A percentile compares a stretch with the other conserved stretches of the same genome.
phyloP scores from a whole-genome alignment of 2,888 invertebrate genomes.

The Yponomeuta sedellus region DNA sequence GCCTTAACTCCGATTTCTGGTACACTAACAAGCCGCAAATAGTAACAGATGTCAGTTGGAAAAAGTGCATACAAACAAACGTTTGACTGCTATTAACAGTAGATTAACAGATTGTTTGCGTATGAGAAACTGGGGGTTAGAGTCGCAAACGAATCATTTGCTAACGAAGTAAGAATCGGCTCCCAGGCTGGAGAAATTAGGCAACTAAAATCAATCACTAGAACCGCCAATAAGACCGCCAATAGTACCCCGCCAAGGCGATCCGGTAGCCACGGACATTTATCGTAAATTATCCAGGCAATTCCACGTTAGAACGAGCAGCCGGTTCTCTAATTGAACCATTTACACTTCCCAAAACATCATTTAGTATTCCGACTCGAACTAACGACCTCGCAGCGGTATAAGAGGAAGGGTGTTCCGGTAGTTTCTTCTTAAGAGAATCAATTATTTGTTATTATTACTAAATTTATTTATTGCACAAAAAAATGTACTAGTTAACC shows the following conservation, averaged over 20 bases:
- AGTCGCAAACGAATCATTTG: too few relatives aligned
- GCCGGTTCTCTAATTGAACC: slow-evolving; percentile 10
- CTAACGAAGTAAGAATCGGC: background rate
- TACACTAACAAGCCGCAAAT: too few relatives aligned
- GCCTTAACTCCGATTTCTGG: too few relatives aligned
- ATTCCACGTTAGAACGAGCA: background rate
- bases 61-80: too few relatives aligned
- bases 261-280: slow-evolving; percentile 2
- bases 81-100: too few relatives aligned
- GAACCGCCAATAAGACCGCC: background rate
- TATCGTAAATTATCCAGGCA: slow-evolving; percentile 11
- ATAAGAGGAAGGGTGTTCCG: background rate
- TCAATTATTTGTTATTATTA: too few relatives aligned
- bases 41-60: too few relatives aligned
- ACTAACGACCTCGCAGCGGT: background rate
- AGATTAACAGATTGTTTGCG: too few relatives aligned
- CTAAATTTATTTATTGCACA: too few relatives aligned
- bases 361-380: slow-evolving; percentile 4
- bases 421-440: background rate
- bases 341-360: slow-evolving; percentile 13
- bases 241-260: background rate
- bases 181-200: background rate
- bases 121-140: too few relatives aligned
- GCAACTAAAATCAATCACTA: background rate
- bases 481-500: too few relatives aligned